Percentiles rank a stretch among this genome's conserved stretches.
These are phyloP conservation scores for Struthidea cinerea DNA, from an alignment of 2,113 vertebrate species.

Conservation along the genomic window DNA sequence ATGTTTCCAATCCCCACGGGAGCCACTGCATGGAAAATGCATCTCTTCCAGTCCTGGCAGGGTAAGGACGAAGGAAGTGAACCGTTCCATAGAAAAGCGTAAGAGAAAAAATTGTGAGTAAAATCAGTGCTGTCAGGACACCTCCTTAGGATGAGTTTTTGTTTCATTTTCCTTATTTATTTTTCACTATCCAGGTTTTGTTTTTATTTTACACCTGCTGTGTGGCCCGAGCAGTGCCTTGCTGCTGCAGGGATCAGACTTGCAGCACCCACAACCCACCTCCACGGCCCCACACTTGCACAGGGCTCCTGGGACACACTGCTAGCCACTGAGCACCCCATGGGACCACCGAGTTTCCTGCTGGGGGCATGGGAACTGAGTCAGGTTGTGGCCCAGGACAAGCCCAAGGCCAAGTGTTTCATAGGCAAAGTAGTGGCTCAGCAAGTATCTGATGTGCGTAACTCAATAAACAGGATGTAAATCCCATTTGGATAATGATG, in stretches of 20 bases:
- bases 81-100: background rate
- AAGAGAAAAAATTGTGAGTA: background rate
- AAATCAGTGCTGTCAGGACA: background rate
- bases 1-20: background rate
- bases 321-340: background rate
- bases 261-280: background rate
- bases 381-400: background rate
- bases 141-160: background rate
- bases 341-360: background rate
- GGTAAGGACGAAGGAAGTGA: background rate
- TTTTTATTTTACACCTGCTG: background rate
- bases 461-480: background rate
- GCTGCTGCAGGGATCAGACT: background rate
- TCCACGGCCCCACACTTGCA: background rate
- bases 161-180: background rate
- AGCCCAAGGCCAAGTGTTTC: background rate
- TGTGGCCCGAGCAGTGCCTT: background rate
- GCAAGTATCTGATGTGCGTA: background rate
- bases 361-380: fast-evolving
- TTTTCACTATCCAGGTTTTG: background rate
- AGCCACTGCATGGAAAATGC: background rate
- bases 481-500: background rate
- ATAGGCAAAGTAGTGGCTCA: background rate
- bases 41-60: background rate
- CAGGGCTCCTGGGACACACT: background rate